Base-by-base conservation (phyloP, 2,113 vertebrate species). In the Prochilodus magdalenae region DNA sequence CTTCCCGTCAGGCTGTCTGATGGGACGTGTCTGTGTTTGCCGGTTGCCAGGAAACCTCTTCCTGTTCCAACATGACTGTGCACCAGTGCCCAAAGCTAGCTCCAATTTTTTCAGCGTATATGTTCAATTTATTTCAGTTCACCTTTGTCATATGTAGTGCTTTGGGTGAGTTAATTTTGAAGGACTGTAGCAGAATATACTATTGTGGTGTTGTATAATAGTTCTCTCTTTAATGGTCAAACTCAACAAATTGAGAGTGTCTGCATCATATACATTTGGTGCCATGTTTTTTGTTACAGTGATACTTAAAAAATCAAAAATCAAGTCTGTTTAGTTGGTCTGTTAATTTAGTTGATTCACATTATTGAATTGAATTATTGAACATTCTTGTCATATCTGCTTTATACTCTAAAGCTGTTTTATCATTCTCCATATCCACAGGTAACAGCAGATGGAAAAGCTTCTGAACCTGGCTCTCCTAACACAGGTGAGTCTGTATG, bases 401-500 rank as follows among this genome's bases (percentile, higher is more conserved):
- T 75, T 44, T 49, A 51, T 27, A 49, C 13, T 77, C 30, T 78
- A 26, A 83, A 29, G 24, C 20, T 57, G 18, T 66, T 67, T 55
- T 69, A 10, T 69, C 36, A 53, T 12, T 16, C n/a, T 13, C 6
- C 26, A 13, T 26, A 24, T 14, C 29, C 62, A 22, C 67, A 90
- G 90, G 79, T 44, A 24, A 87, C 85, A 26, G 22, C 69, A 51
- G 79, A 85, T 4, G 86, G 79, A 55, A 62, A 83, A 13, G 69
- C 76, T 11, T 79, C 84, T 18, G 86, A 88, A 44, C 82, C 77
- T 4, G 53, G 78, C 29, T 88, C 84, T 30, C 87, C 85, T 29
- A 84, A 88, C 72, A 83, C 85, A 87, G 87, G 90, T 90, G 24
- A 57, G 63, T 16, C 20, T 73, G 11, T 6, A 60, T 44, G 3